A percentile compares a stretch with the other conserved stretches of the same genome.
Evolutionary conservation across 2,113 vertebrate species (phyloP).

Genomic region (Gambusia holbrooki): DNA sequence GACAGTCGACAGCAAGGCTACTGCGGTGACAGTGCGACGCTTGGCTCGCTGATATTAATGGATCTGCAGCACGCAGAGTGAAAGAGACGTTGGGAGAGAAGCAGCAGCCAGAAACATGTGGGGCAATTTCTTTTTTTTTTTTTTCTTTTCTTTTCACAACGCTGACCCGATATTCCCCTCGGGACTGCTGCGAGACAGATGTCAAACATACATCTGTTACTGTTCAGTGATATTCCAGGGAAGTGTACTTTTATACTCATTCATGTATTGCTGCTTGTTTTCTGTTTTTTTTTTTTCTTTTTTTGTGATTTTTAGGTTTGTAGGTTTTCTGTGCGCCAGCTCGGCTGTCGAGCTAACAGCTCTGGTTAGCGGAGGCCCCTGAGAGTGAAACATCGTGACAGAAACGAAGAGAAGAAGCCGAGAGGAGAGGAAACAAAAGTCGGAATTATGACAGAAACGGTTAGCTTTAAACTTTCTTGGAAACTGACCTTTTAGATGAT

Average conservation of each 20-base stretch:
- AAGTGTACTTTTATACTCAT: constrained; percentile 25
- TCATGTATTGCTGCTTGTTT: constrained; percentile 43
- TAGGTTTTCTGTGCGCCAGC: constrained; percentile 49
- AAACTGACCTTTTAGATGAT: constrained; percentile 9
- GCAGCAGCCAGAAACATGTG: constrained; percentile 44
- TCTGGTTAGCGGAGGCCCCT: constrained; percentile 68
- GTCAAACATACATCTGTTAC: constrained; percentile 63
- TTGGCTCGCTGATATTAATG: constrained; percentile 61
- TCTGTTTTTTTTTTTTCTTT: not conserved
- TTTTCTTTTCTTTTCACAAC: constrained; percentile 40
- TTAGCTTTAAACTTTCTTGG: constrained; percentile 13
- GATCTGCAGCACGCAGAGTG: constrained; percentile 36
- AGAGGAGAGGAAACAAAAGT: not conserved
- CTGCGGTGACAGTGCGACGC: constrained; percentile 58
- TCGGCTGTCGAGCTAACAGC: constrained; percentile 48
- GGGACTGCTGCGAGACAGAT: constrained; percentile 54
- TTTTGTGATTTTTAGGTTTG: constrained; percentile 14
- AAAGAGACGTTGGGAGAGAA: constrained; percentile 38
- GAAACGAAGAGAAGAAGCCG: not conserved
- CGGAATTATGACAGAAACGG: not conserved
- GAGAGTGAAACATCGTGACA: constrained; percentile 60
- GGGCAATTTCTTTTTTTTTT: constrained; percentile 6
- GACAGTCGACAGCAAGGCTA: constrained; percentile 72
- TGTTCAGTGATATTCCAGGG: constrained; percentile 44
- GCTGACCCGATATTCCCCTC: constrained; percentile 39